These are phyloP conservation scores for Bryconaethiops microstoma DNA, from an alignment of 2,797 vertebrate species.

Conservation along the genomic window DNA sequence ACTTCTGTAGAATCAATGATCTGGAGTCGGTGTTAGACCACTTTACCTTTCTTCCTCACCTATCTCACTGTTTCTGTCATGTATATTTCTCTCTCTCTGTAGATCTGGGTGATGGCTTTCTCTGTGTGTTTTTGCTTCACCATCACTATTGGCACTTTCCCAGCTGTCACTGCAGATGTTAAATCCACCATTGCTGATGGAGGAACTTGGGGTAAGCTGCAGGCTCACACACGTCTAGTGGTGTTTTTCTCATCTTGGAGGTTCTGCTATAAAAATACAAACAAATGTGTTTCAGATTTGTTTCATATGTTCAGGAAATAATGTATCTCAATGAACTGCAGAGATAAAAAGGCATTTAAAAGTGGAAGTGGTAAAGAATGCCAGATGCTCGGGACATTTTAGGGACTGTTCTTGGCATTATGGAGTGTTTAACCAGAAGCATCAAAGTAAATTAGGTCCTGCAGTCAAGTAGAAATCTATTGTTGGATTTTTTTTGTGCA, in stretches of 20 bases:
- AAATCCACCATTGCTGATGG: conserved; percentile 71
- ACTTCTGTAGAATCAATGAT: too few species aligned
- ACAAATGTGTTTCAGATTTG: neutral
- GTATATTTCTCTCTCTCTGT: neutral
- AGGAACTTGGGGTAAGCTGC: conserved; percentile 83
- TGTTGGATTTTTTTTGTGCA: too few species aligned
- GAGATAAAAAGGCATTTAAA: neutral
- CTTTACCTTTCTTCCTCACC: too few species aligned
- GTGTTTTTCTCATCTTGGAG: too few species aligned
- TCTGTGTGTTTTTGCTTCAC: conserved; percentile 86
- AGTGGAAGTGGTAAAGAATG: too few species aligned
- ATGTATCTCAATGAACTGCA: neutral
- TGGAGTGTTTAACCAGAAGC: too few species aligned
- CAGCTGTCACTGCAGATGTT: conserved; percentile 81
- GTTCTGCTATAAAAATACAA: neutral
- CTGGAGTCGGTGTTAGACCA: too few species aligned
- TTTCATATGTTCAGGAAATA: neutral
- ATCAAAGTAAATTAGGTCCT: too few species aligned
- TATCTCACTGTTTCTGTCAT: neutral
- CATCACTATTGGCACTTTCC: conserved; percentile 88
- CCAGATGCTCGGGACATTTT: too few species aligned
- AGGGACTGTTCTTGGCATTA: too few species aligned
- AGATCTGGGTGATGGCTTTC: conserved; percentile 88
- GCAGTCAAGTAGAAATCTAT: too few species aligned
- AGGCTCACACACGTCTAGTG: too few species aligned